These are phyloP conservation scores for Ctenicera cuprea DNA, from an alignment of 2,888 invertebrate species.

Conservation along the genomic window DNA sequence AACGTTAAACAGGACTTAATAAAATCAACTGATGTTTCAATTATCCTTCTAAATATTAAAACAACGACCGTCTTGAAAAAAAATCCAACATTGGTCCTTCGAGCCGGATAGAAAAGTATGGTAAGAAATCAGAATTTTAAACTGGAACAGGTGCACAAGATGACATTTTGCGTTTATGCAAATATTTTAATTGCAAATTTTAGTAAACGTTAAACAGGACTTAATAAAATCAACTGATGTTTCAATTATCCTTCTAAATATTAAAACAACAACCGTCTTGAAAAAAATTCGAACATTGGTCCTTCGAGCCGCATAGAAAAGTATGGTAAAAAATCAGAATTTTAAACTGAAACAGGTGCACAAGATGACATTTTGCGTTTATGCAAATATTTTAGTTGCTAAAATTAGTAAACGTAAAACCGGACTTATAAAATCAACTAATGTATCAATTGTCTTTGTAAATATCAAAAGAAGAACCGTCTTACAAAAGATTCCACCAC, in stretches of 20 bases:
- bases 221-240: neutral
- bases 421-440: neutral
- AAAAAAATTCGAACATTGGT: no score
- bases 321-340: neutral
- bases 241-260: no score
- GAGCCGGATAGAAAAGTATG: no score
- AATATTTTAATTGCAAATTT: neutral
- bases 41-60: no score
- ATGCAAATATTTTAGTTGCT: neutral
- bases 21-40: neutral
- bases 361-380: neutral
- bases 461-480: no score
- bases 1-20: neutral
- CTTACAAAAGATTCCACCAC: no score
- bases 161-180: neutral
- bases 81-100: no score
- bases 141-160: neutral
- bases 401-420: neutral
- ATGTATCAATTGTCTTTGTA: neutral
- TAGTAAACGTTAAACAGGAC: neutral
- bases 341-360: neutral
- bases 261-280: no score
- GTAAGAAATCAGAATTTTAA: slow-evolving; percentile 1
- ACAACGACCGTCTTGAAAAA: no score
- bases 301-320: no score